phyloP scores from a whole-genome alignment of 2,888 invertebrate genomes.

The Phytoseiulus persimilis region DNA sequence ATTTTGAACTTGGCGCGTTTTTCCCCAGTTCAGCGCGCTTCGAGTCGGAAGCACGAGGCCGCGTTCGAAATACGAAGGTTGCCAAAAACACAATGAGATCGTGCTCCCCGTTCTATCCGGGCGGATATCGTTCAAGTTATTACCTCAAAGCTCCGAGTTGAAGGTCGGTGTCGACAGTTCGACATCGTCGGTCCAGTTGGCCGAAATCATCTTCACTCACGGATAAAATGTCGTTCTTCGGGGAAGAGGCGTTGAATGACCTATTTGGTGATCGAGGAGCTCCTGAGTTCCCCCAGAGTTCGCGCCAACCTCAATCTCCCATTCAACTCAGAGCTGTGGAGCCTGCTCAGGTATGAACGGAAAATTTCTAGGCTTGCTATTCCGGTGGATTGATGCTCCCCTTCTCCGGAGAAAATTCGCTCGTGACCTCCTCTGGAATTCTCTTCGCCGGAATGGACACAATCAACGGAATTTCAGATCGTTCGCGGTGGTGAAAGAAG shows the following conservation, averaged over 20 bases:
- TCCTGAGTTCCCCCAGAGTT: not conserved
- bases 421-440: no score
- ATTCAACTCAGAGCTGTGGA: not conserved
- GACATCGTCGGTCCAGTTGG: not conserved
- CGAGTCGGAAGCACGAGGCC: not conserved
- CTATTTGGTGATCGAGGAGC: not conserved
- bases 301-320: not conserved
- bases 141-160: not conserved
- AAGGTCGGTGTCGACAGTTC: not conserved
- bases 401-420: no score
- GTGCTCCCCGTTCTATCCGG: not conserved
- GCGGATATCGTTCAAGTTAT: not conserved
- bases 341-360: not conserved
- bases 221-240: not conserved
- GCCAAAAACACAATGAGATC: not conserved
- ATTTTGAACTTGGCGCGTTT: not conserved
- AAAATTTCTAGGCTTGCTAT: not conserved
- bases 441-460: no score
- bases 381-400: not conserved
- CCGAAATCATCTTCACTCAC: not conserved
- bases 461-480: not conserved
- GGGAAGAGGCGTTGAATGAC: not conserved
- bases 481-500: not conserved
- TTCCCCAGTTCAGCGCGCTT: not conserved
- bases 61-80: not conserved